Percentiles rank a stretch among this genome's conserved stretches.
Evolutionary conservation across 2,797 vertebrate species (phyloP).

Genomic region (Hoplostethus mediterraneus): DNA sequence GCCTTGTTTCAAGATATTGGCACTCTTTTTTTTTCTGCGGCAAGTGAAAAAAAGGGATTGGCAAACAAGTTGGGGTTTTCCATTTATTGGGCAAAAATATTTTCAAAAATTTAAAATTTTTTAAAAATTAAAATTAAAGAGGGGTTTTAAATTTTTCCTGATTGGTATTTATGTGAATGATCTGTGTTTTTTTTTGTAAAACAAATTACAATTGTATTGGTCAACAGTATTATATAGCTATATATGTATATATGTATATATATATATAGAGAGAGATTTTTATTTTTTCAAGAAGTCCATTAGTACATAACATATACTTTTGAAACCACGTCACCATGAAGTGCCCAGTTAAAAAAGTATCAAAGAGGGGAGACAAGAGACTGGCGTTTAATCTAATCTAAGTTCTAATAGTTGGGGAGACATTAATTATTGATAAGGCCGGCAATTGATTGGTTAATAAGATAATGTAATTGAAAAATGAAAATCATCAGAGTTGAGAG

Average conservation of each 20-base stretch:
- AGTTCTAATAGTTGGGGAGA: slow-evolving; percentile 84
- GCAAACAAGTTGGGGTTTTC: slow-evolving; percentile 10
- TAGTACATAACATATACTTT: slow-evolving; percentile 33
- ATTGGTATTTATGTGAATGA: not conserved
- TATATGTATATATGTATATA: slow-evolving; percentile 19
- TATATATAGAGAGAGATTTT: not conserved
- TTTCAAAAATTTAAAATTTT: too few relatives aligned
- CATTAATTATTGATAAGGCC: slow-evolving; percentile 89
- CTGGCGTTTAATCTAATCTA: slow-evolving; percentile 84
- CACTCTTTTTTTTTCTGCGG: too few relatives aligned
- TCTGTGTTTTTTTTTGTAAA: slow-evolving; percentile 4
- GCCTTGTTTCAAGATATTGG: too few relatives aligned
- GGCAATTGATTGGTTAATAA: slow-evolving; percentile 89
- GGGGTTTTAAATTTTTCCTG: too few relatives aligned
- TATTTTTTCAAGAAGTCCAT: slow-evolving; percentile 22
- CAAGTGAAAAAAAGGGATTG: too few relatives aligned
- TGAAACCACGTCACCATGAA: slow-evolving; percentile 53
- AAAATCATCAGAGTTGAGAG: slow-evolving; percentile 83
- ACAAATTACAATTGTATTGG: not conserved
- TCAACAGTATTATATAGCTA: too few relatives aligned
- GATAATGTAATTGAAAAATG: slow-evolving; percentile 91
- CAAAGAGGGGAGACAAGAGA: slow-evolving; percentile 78
- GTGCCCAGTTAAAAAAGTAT: slow-evolving; percentile 75
- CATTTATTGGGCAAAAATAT: not conserved
- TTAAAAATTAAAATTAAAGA: too few relatives aligned